Base-by-base conservation (phyloP, 2,113 vertebrate species). In the Melozone crissalis region DNA sequence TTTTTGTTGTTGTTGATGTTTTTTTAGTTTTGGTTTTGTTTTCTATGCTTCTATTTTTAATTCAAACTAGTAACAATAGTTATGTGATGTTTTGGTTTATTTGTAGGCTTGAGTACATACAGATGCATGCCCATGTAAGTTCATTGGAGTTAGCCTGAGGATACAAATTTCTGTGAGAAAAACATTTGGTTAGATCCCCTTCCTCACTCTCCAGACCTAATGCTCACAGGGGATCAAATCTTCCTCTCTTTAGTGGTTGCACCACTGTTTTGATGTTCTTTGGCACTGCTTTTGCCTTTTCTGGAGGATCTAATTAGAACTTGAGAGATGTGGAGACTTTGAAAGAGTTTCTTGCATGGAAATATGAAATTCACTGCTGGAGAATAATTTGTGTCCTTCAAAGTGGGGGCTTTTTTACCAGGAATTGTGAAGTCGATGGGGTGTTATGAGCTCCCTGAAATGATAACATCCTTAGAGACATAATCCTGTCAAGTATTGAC, bases 361-460 rank as follows among this genome's bases (percentile, higher is more conserved):
- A 39, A 9, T 10, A 55, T 61, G 22, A 94, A 84, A 89, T 39
- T 71, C 47, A 65, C 2, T 81, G 11, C 43, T 75, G 12, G 8
- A 80, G 23, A 89, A 81, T 24, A 91, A 87, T 76, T 86, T 17
- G 16, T 51, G 62, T 83, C 14, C 39, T 76, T 66, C 62, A 77
- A 49, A 21, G 37, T 19, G 8, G 13, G 5, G 30, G n/a, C 6
- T 33, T 33, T 57, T 57, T 33, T 57, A 46, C 16, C 15, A 43
- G 23, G 7, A 84, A 20, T 44, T 1, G 1, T 76, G 35, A 76
- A 22, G 77, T 65, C 0, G 0, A 61, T 30, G 43, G 9, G 7
- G 10, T 41, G 54, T 93, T 92, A 68, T 61, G 62, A 90, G 24
- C 4, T 54, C 5, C 33, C 19, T 66, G 21, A 44, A 71, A 86